Base-by-base conservation (phyloP, 2,888 invertebrate genomes). In the Subacronicta megacephala region DNA sequence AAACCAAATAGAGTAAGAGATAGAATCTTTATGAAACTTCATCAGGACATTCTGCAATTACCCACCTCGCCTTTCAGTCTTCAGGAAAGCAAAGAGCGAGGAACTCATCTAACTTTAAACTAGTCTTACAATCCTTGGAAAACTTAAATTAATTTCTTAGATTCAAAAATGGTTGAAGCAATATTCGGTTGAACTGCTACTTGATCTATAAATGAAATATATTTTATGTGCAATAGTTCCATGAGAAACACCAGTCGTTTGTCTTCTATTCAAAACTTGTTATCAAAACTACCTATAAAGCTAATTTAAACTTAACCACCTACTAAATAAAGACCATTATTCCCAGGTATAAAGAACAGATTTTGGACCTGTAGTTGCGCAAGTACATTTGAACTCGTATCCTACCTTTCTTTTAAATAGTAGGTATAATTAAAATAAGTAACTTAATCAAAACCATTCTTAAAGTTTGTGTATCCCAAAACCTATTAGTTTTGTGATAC, bases 101-200 rank as follows among this genome's bases (percentile, higher is more conserved):
- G 53, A 61, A 59, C 68, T 75, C 67, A 65, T 77, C 64, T 73
- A 77, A 72, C 61, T 75, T 70, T 70, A 41, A 67, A 61, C 61
- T 72, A 47, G 53, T 49, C 56, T 56, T 20, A 61, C 53, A 69
- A 72, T 74, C 61, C 59, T 67, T 76, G 46, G 35, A 50, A 18
- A 70, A 77, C 55, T 72, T 74, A 61, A 65, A 75, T 72, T 75
- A 67, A 75, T 76, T 72, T 75, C 61, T 46, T 37, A 38, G 42
- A 69, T 64, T 58, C 62, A 56, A 60, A 58, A 62, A 59, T 61
- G 46, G 42, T 64, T 60, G 20, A 7, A 20, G 40, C 1, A 56
- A 37, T 41, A 20, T 51, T 56, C 17, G 9, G 41, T 41, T 35
- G 18, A 43, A 33, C 18, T 51, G 17, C 23, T 43, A 31, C 35